A percentile compares a stretch with the other conserved stretches of the same genome.
Conservation (phyloP, 2,113 vertebrate genomes). For the Eptesicus fuscus region DNA sequence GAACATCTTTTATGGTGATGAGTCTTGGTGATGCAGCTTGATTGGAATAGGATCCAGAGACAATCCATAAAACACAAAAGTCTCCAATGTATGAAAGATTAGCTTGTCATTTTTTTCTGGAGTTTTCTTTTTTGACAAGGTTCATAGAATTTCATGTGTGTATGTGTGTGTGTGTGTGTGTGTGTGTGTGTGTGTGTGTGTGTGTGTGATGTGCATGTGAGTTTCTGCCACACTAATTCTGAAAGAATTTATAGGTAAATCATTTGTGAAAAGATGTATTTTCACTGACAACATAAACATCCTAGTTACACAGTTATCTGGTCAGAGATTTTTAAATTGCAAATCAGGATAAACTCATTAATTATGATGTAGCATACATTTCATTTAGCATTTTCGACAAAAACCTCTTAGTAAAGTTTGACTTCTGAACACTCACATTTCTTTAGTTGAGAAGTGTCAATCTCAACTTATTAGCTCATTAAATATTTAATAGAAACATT, state of each 20-base stretch:
- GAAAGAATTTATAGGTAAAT: constrained; percentile 59
- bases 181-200: neutral
- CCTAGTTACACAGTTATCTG: constrained; percentile 66
- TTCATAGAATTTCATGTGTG: neutral
- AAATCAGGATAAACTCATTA: constrained; percentile 58
- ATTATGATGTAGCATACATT: constrained; percentile 58
- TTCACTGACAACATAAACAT: constrained; percentile 70
- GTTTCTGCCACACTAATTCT: constrained; percentile 31
- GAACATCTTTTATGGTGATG: constrained; percentile 68
- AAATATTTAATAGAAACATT: constrained; percentile 13
- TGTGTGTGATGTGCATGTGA: neutral
- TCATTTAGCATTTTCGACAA: constrained; percentile 21
- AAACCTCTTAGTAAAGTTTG: constrained; percentile 33
- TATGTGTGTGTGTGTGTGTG: neutral
- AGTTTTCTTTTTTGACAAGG: constrained; percentile 51
- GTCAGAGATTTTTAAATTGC: constrained; percentile 71
- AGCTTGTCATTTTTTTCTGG: constrained; percentile 62
- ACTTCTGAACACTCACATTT: neutral
- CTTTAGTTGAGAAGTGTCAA: neutral
- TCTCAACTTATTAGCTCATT: neutral
- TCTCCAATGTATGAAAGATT: constrained; percentile 59
- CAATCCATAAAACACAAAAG: constrained; percentile 60
- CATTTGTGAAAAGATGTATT: constrained; percentile 63
- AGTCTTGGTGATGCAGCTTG: constrained; percentile 61
- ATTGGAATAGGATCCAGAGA: constrained; percentile 72